Evolutionary conservation across 1,140 invertebrate genomes (phyloP).

Genomic region (Bombus cullumanus): DNA sequence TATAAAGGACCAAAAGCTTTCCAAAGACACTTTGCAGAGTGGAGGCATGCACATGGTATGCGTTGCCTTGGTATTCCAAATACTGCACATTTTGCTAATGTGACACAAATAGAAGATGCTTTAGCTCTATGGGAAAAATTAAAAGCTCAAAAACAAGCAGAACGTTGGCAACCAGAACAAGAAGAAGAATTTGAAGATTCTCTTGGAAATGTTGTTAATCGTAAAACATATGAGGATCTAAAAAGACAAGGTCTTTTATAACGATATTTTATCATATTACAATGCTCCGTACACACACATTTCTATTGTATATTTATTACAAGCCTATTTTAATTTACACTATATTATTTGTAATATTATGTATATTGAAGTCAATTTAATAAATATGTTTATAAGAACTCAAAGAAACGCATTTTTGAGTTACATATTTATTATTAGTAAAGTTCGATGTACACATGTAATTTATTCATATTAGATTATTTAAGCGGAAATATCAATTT

Average conservation of each 20-base stretch:
- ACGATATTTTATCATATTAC: slow-evolving; percentile 34
- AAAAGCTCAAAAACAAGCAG: slow-evolving; percentile 96
- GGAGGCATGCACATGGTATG: slow-evolving; percentile 99
- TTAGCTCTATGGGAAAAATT: slow-evolving; percentile 98
- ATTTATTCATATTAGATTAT: background rate
- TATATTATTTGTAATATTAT: background rate
- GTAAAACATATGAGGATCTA: slow-evolving; percentile 99
- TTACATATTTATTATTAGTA: background rate
- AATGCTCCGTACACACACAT: background rate
- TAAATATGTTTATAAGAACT: background rate
- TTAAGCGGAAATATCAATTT: background rate
- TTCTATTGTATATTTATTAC: background rate
- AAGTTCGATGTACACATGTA: background rate
- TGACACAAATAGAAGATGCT: slow-evolving; percentile 99
- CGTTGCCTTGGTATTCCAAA: slow-evolving; percentile 99
- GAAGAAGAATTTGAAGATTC: slow-evolving; percentile 99
- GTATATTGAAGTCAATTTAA: slow-evolving; percentile 7
- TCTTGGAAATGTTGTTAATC: slow-evolving; percentile 98
- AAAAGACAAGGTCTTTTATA: slow-evolving; percentile 98
- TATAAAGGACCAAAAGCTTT: slow-evolving; percentile 99
- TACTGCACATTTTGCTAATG: slow-evolving; percentile 99
- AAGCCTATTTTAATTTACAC: background rate
- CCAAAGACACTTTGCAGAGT: slow-evolving; percentile 99
- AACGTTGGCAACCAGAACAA: slow-evolving; percentile 97
- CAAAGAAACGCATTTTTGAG: background rate